A percentile compares a stretch with the other conserved stretches of the same genome.
phyloP scores from a whole-genome alignment of 1,140 invertebrate genomes.

The Asbolus verrucosus region DNA sequence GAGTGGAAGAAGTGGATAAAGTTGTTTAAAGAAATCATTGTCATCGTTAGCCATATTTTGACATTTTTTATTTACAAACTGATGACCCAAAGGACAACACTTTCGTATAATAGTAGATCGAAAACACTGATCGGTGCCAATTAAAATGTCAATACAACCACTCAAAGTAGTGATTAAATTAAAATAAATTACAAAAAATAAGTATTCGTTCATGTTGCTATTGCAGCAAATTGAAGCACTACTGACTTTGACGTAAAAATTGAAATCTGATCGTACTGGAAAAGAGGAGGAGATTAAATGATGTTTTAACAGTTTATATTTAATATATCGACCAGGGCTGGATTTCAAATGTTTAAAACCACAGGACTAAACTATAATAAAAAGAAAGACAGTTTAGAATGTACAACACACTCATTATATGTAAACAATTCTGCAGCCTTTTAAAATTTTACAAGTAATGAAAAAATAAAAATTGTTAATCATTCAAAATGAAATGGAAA shows the following conservation, averaged over 20 bases:
- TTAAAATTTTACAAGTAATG: too few species aligned
- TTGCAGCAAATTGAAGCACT: not conserved
- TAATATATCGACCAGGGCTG: too few species aligned
- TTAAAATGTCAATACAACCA: not conserved
- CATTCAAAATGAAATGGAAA: too few species aligned
- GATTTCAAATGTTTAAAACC: too few species aligned
- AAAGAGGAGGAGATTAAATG: too few species aligned
- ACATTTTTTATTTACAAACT: conserved; percentile 29
- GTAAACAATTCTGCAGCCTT: too few species aligned
- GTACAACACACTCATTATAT: too few species aligned
- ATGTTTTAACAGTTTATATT: too few species aligned
- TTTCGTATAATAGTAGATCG: not conserved
- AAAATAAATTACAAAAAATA: not conserved
- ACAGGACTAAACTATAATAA: too few species aligned
- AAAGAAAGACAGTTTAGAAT: too few species aligned
- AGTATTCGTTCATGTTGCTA: not conserved
- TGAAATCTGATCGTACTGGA: not conserved
- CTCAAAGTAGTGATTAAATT: not conserved
- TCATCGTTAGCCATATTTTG: not conserved
- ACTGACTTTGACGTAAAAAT: too few species aligned
- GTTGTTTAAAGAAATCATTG: not conserved
- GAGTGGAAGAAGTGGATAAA: not conserved
- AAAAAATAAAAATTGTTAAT: too few species aligned
- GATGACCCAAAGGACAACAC: conserved; percentile 31
- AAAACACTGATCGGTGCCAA: not conserved